Evolutionary conservation across 1,140 invertebrate species (phyloP).

Genomic region (Brachionus angularis): DNA sequence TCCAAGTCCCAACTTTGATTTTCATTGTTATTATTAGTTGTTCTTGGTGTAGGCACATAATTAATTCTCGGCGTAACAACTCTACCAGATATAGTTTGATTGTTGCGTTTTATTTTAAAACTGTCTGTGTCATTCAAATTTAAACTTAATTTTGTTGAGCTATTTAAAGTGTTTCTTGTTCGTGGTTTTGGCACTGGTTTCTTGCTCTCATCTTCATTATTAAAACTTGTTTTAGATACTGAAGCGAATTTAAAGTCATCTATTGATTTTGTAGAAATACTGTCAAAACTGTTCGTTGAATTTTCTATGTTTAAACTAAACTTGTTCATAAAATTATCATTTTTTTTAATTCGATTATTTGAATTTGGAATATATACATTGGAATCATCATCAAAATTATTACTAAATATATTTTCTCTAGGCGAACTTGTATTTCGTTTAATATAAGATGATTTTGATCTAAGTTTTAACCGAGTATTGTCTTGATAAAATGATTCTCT

Average conservation of each 20-base stretch:
- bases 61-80: conserved; percentile 1
- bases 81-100: background rate
- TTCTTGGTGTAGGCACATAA: background rate
- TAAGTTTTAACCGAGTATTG: background rate
- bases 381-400: too few species aligned
- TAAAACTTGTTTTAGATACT: too few species aligned
- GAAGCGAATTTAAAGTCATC: background rate
- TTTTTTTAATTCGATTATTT: too few species aligned
- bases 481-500: conserved; percentile 22
- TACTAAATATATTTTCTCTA: too few species aligned
- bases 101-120: background rate
- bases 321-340: too few species aligned
- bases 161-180: background rate
- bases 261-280: conserved; percentile 13
- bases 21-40: background rate
- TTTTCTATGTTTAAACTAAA: too few species aligned
- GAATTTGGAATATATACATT: too few species aligned
- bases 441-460: too few species aligned
- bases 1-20: too few species aligned
- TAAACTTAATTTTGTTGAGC: background rate
- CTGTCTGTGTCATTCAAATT: background rate
- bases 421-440: too few species aligned
- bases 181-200: conserved; percentile 5
- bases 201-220: background rate
- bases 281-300: too few species aligned